Evolutionary conservation across 2,888 invertebrate species (phyloP).

Genomic region (Euplagia quadripunctaria): DNA sequence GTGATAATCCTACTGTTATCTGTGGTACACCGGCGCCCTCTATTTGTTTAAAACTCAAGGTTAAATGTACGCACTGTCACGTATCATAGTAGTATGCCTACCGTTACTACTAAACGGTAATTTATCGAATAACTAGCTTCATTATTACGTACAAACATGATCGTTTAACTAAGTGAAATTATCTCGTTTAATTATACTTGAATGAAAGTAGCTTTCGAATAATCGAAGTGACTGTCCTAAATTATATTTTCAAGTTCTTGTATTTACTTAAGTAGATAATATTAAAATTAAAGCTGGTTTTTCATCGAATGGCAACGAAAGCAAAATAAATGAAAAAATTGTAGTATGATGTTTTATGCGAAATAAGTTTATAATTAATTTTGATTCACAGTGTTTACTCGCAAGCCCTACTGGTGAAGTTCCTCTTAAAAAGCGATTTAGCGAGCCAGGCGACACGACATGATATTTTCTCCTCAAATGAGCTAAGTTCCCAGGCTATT

Average conservation of each 20-base stretch:
- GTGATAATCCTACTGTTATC: slow-evolving; percentile 78
- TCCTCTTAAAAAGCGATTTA: slow-evolving; percentile 82
- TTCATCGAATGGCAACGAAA: not conserved
- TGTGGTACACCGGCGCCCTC: slow-evolving; percentile 52
- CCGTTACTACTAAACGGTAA: not conserved
- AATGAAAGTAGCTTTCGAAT: slow-evolving; percentile 26
- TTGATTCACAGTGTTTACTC: slow-evolving; percentile 56
- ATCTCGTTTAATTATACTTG: slow-evolving; percentile 18
- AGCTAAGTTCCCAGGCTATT: slow-evolving; percentile 86
- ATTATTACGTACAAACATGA: not conserved
- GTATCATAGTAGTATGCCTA: slow-evolving; percentile 3
- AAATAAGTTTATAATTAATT: slow-evolving; percentile 38
- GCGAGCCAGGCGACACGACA: slow-evolving; percentile 72
- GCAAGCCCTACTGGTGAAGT: slow-evolving; percentile 57
- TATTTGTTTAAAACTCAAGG: slow-evolving; percentile 58
- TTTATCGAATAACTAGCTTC: not conserved
- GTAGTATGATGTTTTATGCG: not conserved
- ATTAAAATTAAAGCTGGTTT: not conserved
- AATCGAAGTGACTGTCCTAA: slow-evolving; percentile 26
- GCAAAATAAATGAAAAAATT: not conserved
- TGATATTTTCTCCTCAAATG: slow-evolving; percentile 86
- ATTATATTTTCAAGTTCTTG: slow-evolving; percentile 25
- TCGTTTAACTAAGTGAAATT: slow-evolving; percentile 12
- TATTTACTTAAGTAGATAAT: slow-evolving; percentile 20
- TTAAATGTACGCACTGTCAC: slow-evolving; percentile 30